Base-by-base conservation (phyloP, 23 tunicate genomes). In the Phallusia fumigata region DNA sequence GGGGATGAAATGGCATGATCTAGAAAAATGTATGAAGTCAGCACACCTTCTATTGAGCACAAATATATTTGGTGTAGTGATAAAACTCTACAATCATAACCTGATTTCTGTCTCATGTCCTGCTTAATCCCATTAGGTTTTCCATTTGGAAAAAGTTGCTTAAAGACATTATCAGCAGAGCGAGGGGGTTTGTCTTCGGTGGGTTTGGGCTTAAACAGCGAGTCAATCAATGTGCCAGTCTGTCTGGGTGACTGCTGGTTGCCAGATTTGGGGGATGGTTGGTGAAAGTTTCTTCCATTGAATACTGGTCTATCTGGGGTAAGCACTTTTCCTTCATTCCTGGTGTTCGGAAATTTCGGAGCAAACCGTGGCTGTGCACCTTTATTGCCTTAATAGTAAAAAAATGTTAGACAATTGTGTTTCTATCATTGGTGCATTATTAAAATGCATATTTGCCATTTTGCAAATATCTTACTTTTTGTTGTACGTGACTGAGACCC, bases 171-270 rank as follows among this genome's bases (percentile, higher is more conserved):
- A 13, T 21, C 26, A 58, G 28, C 28, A 21, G 69, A 58, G 3
- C 5, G 28, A 21, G 26, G 3, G 3, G 69, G 28, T 13, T 58
- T 58, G 69, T 24, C 28, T 21, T 58, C 28, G 5, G 69, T 21
- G 28, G 69, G 28, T 58, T 58, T 58, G 69, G 69, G 69, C 28
- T 58, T 22, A 5, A 58, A 24, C 69, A 58, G 28, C 3, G 69
- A 21, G 28, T 58, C 69, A 58, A 58, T 58, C 3, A 58, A 22
- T 22, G 69, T 58, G 28, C 69, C 69, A 58, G 69, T 58, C 28
- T 58, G 69, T 16, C 69, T 58, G 11, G 69, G 69, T 58, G 69
- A 58, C 69, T 58, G 69, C 26, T 58, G 69, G 69, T 58, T 58
- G 1, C 28, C 28, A 24, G 28, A 58, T 16, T 58, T 58, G 8